Base-by-base conservation (phyloP, 2,113 vertebrate genomes). In the Synodontis membranacea region DNA sequence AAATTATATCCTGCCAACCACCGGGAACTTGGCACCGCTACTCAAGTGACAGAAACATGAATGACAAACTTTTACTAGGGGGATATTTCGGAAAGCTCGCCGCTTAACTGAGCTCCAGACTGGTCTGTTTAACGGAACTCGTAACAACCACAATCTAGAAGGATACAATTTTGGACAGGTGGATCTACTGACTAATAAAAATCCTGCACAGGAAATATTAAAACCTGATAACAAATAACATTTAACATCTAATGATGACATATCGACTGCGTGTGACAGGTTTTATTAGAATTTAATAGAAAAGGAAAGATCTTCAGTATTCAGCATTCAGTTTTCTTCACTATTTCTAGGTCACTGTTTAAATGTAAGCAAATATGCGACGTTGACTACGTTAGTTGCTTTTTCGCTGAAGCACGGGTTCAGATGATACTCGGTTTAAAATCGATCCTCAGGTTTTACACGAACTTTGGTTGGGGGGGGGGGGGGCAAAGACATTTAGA, bases 1-100 rank as follows among this genome's bases (percentile, higher is more conserved):
- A 94, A 93, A 88, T 84, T 83, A 88, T 84, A 88, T 80, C 70
- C 89, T 87, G 79, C 56, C 88, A 84, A 62, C n/a, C 84, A 11
- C 48, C 75, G 81, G 88, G 88, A 76, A 87, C 79, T 87, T 85
- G 87, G 76, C 88, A 92, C 89, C 89, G 89, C 74, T 78, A 86
- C 84, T 88, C 6, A 87, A 83, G 86, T 88, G 64, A 83, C 74
- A 78, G 54, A 87, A 82, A 82, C 70, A 79, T 83, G 83, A 87
- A 84, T 87, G 83, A 74, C 83, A 82, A 81, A 85, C 48, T 87
- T 88, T 52, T 70, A 84, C 46, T 48, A 80, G 86, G 83, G 79
- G 42, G 46, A 84, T 88, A 86, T 88, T 86, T 82, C 5, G 46
- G 8, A 86, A 86, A 60, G 48, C 34, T 70, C 25, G 46, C 72